Evolutionary conservation across 1,140 invertebrate species (phyloP).

Genomic region (Trissolcus basalis): DNA sequence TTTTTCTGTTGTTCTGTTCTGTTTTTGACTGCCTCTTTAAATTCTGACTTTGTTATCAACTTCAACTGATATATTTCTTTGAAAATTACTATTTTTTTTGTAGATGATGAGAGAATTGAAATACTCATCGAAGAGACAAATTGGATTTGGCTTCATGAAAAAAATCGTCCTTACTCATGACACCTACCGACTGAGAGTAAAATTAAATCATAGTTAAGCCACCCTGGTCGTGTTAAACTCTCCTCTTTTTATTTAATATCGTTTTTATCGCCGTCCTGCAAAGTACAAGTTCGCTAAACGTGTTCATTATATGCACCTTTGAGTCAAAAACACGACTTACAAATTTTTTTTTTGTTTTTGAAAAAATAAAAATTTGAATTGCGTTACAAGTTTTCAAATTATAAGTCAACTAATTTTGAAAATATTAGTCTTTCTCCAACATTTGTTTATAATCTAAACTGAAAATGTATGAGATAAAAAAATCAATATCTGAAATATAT

Average conservation of each 20-base stretch:
- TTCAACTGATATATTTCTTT: no score
- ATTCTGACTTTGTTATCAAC: constrained; percentile 1
- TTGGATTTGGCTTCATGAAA: constrained; percentile 17
- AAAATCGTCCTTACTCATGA: constrained; percentile 31
- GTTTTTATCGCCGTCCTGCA: constrained; percentile 23
- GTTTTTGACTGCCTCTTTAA: no score
- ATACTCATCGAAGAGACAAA: constrained; percentile 15
- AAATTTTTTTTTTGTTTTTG: no score
- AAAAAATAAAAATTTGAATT: no score
- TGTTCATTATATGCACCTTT: constrained; percentile 38
- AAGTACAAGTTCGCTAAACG: constrained; percentile 41
- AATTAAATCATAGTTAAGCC: constrained; percentile 47
- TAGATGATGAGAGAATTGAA: neutral
- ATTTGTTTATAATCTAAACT: no score
- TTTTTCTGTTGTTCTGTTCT: no score
- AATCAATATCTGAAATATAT: no score
- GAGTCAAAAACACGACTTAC: constrained; percentile 39
- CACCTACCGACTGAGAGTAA: constrained; percentile 40
- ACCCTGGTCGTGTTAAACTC: constrained; percentile 32
- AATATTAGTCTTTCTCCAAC: no score
- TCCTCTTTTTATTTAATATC: constrained; percentile 47
- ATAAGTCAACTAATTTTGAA: no score
- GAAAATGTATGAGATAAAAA: no score
- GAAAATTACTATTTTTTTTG: no score
- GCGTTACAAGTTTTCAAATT: no score